These are phyloP conservation scores for Noctua janthe DNA, from an alignment of 2,888 invertebrate species.

Conservation along the genomic window DNA sequence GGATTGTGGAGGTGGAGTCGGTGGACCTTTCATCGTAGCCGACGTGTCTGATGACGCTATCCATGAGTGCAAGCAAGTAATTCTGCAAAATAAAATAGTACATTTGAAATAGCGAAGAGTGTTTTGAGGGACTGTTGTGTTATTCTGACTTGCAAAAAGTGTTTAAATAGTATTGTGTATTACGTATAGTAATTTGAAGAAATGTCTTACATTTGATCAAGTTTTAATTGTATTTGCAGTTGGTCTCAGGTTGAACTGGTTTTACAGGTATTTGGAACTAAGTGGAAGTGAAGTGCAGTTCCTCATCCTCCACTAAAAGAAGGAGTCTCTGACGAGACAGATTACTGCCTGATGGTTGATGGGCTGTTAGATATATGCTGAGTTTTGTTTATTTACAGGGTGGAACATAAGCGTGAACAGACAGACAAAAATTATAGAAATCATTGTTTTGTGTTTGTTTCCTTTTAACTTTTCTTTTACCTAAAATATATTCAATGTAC, in stretches of 20 bases:
- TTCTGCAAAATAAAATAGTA: slow-evolving; percentile 70
- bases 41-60: slow-evolving; percentile 85
- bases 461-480: too few species aligned
- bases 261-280: background rate
- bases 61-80: slow-evolving; percentile 86
- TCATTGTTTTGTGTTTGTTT: too few species aligned
- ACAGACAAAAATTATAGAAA: too few species aligned
- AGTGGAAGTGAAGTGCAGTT: background rate
- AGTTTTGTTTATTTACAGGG: too few species aligned
- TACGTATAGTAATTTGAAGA: too few species aligned
- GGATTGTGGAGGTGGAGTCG: slow-evolving; percentile 90
- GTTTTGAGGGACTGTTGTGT: background rate
- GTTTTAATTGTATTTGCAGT: background rate
- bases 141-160: background rate
- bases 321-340: too few species aligned
- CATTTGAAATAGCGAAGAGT: background rate
- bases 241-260: too few species aligned
- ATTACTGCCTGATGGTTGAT: too few species aligned
- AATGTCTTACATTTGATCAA: background rate
- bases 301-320: background rate
- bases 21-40: slow-evolving; percentile 85
- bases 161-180: background rate
- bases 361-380: too few species aligned
- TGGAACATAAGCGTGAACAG: too few species aligned
- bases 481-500: background rate